These are phyloP conservation scores for Julus scandinavius DNA, from an alignment of 2,888 invertebrate species.

Conservation along the genomic window DNA sequence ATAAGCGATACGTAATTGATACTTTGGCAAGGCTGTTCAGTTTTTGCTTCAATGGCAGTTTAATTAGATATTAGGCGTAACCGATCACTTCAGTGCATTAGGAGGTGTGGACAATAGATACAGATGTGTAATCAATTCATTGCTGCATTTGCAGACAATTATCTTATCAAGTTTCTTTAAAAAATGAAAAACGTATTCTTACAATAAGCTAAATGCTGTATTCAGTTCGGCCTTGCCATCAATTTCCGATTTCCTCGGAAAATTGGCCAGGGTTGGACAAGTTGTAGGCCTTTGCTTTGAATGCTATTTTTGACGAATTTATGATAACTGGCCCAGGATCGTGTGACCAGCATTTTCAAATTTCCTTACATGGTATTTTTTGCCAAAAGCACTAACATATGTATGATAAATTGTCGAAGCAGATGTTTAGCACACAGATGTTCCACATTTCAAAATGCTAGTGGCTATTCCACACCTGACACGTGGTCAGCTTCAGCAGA, in stretches of 20 bases:
- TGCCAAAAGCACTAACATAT: neutral
- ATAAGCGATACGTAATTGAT: constrained; percentile 3
- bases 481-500: neutral
- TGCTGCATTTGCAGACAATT: neutral
- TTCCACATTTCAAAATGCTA: neutral
- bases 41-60: constrained; percentile 16
- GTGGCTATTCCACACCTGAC: neutral
- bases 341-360: neutral
- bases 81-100: neutral
- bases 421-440: neutral
- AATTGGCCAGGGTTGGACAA: constrained; percentile 6
- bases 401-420: neutral
- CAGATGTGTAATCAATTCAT: neutral
- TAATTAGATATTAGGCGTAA: neutral
- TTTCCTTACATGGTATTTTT: neutral
- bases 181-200: neutral
- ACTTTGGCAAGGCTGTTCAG: constrained; percentile 1
- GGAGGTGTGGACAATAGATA: too few relatives aligned
- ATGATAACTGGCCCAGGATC: neutral
- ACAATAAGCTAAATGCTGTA: neutral
- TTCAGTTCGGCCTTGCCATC: neutral
- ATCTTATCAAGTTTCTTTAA: neutral
- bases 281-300: neutral
- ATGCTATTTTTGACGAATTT: neutral
- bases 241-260: neutral